These are phyloP conservation scores for Pentalonia nigronervosa DNA, from an alignment of 1,140 invertebrate species.

Conservation along the genomic window DNA sequence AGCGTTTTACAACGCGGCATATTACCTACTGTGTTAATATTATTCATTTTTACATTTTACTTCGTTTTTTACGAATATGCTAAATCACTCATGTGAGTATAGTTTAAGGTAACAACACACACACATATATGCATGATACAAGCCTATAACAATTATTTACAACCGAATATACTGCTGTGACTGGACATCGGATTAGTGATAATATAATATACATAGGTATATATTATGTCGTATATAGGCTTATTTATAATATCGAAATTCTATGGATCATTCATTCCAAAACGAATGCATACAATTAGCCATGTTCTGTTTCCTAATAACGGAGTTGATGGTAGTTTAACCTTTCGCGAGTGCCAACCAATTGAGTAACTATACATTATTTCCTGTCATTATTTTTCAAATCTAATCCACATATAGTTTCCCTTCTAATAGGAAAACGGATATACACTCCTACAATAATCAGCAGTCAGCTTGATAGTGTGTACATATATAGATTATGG, in stretches of 20 bases:
- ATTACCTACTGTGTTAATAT: neutral
- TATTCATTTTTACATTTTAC: neutral
- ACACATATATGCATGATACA: neutral
- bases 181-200: neutral
- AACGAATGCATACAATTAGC: conserved; percentile 8
- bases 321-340: neutral
- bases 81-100: neutral
- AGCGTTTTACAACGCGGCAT: neutral
- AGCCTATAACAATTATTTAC: neutral
- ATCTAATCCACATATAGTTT: conserved; percentile 39
- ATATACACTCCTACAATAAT: conserved; percentile 54
- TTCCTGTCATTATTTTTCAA: conserved; percentile 56
- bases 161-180: neutral
- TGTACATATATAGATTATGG: neutral
- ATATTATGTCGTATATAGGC: neutral
- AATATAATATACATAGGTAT: neutral
- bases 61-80: neutral
- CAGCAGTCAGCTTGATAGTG: conserved; percentile 36
- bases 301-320: neutral
- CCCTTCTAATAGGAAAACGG: conserved; percentile 47
- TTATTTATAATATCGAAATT: conserved; percentile 18
- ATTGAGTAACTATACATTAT: conserved; percentile 25
- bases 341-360: neutral
- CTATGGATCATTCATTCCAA: conserved; percentile 40
- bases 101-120: neutral